Evolutionary conservation across 2,113 vertebrate species (phyloP).

Genomic region (Centropus bengalensis): DNA sequence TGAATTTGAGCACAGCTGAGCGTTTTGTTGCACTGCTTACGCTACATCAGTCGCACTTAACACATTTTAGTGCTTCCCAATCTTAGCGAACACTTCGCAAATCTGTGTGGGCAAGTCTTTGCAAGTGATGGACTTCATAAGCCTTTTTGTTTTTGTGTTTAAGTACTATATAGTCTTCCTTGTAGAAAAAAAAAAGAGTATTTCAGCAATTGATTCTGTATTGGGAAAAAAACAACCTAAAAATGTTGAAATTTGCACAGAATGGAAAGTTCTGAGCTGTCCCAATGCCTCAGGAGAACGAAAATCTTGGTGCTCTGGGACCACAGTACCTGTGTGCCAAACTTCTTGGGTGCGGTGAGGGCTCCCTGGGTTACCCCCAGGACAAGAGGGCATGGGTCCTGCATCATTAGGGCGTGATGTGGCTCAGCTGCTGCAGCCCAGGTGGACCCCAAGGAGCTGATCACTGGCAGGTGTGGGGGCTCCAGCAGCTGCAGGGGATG

Average conservation of each 20-base stretch:
- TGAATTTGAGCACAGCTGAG: background rate
- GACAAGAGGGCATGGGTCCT: fast-evolving
- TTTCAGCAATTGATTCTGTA: background rate
- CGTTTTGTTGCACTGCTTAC: background rate
- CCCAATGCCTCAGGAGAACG: background rate
- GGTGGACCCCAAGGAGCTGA: background rate
- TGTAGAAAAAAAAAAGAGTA: background rate
- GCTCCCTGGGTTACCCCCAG: fast-evolving
- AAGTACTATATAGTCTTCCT: background rate
- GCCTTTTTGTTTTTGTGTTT: background rate
- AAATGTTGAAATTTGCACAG: background rate
- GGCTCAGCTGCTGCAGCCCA: too few species aligned
- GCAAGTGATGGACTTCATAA: background rate
- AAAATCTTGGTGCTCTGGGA: fast-evolving
- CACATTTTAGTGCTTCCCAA: background rate
- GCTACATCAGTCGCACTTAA: background rate
- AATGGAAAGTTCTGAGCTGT: background rate
- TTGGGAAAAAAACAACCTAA: background rate
- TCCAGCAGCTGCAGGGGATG: background rate
- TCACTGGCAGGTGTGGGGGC: background rate
- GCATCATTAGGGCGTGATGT: too few species aligned
- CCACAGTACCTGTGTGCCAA: fast-evolving
- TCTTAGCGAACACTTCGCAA: background rate
- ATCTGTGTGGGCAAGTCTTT: background rate
- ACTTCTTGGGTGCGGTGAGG: background rate